phyloP scores from a whole-genome alignment of 2,113 vertebrate species.

The Gasterosteus aculeatus region DNA sequence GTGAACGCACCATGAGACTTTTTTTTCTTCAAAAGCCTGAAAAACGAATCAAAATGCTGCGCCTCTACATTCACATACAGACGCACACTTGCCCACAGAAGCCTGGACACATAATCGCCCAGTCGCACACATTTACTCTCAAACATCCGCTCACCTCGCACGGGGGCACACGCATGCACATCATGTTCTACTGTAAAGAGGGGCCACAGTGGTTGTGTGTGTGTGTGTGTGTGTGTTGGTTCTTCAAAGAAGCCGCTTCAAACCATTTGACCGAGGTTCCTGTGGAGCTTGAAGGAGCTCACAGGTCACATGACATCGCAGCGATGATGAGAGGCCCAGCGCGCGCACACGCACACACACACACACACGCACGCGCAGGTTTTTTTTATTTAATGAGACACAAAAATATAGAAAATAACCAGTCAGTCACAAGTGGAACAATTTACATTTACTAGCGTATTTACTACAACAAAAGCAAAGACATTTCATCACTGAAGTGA shows the following conservation, averaged over 20 bases:
- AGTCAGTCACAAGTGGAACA: neutral
- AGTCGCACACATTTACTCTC: conserved; percentile 28
- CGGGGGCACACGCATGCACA: conserved; percentile 1
- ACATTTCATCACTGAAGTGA: conserved; percentile 36
- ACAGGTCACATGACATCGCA: conserved; percentile 24
- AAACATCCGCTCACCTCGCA: conserved; percentile 19
- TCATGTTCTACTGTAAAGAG: conserved; percentile 19
- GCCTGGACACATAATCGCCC: conserved; percentile 9
- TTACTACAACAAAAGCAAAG: neutral
- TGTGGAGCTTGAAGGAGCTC: conserved; percentile 17
- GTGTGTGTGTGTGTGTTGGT: neutral
- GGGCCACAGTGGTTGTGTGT: neutral
- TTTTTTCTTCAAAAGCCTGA: conserved; percentile 14
- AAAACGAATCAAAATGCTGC: conserved; percentile 24
- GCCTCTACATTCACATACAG: conserved; percentile 2
- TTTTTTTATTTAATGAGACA: neutral
- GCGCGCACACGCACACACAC: conserved; percentile 1
- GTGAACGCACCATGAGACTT: no score
- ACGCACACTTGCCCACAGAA: conserved; percentile 1
- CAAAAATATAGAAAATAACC: neutral
- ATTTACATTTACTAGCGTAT: neutral
- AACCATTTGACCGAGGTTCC: conserved; percentile 37
- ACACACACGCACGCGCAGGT: conserved; percentile 26
- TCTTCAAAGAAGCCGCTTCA: conserved; percentile 31
- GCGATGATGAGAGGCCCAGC: conserved; percentile 39